These are phyloP conservation scores for Emys orbicularis DNA, from an alignment of 2,797 vertebrate genomes.

Conservation along the genomic window DNA sequence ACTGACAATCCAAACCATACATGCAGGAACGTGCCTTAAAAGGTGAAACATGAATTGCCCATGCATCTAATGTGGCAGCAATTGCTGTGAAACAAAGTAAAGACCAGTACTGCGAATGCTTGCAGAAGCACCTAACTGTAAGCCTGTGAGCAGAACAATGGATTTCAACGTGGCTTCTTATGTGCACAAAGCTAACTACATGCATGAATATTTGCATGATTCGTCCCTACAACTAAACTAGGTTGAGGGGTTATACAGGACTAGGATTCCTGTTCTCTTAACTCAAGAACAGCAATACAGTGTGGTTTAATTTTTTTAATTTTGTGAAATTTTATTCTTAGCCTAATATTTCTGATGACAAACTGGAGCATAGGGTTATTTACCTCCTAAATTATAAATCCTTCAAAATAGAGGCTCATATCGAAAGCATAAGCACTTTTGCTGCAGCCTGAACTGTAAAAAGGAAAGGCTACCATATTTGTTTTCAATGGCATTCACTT, in stretches of 20 bases:
- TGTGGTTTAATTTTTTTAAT: neutral
- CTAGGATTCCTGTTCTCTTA: neutral
- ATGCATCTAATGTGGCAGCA: too few species aligned
- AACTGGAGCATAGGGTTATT: neutral
- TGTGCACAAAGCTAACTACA: neutral
- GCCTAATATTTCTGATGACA: neutral
- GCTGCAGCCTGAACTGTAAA: neutral
- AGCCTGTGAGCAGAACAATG: neutral
- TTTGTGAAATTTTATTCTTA: neutral
- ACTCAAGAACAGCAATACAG: neutral
- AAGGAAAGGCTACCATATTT: neutral
- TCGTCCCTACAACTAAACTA: neutral
- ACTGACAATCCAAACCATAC: neutral
- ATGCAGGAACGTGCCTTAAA: too few species aligned
- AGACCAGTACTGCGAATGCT: neutral
- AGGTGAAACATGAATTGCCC: too few species aligned
- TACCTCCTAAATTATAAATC: neutral
- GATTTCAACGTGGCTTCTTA: neutral
- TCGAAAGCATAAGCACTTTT: neutral
- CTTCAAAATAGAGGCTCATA: constrained; percentile 12
- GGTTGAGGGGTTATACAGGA: neutral
- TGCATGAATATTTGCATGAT: neutral
- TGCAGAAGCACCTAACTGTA: neutral
- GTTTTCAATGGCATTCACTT: neutral
- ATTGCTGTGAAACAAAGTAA: neutral